phyloP scores from a whole-genome alignment of 2,888 invertebrate species.

The Mimumesa dahlbomi region DNA sequence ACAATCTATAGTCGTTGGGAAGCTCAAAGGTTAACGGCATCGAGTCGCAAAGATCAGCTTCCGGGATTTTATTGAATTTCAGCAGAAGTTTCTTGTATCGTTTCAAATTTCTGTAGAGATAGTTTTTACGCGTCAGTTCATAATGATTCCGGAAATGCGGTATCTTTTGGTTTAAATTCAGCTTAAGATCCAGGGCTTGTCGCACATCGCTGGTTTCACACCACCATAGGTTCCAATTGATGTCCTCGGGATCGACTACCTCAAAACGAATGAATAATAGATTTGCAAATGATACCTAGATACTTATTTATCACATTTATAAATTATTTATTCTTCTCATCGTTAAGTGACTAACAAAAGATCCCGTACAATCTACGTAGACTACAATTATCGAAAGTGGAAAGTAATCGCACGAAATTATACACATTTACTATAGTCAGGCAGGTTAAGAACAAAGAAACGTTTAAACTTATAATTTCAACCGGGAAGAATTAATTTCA shows the following conservation, averaged over 20 bases:
- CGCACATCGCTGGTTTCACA: slow-evolving; percentile 83
- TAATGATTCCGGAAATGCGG: slow-evolving; percentile 84
- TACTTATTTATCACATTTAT: no score
- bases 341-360: no score
- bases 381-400: no score
- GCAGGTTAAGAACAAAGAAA: no score
- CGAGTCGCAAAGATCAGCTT: slow-evolving; percentile 81
- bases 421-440: no score
- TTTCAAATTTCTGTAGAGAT: slow-evolving; percentile 82
- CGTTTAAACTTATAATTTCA: no score
- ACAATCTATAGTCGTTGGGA: slow-evolving; percentile 84
- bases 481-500: no score
- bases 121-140: slow-evolving; percentile 84
- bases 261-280: slow-evolving; percentile 50
- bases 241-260: slow-evolving; percentile 68
- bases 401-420: no score
- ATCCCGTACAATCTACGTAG: no score
- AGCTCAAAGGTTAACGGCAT: slow-evolving; percentile 84
- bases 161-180: slow-evolving; percentile 79
- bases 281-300: no score
- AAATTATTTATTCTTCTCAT: no score
- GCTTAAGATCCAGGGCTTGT: slow-evolving; percentile 68
- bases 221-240: slow-evolving; percentile 84
- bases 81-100: slow-evolving; percentile 76
- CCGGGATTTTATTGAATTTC: slow-evolving; percentile 71